Conservation (phyloP, 2,888 invertebrate genomes). For the Vesta saturnalis region DNA sequence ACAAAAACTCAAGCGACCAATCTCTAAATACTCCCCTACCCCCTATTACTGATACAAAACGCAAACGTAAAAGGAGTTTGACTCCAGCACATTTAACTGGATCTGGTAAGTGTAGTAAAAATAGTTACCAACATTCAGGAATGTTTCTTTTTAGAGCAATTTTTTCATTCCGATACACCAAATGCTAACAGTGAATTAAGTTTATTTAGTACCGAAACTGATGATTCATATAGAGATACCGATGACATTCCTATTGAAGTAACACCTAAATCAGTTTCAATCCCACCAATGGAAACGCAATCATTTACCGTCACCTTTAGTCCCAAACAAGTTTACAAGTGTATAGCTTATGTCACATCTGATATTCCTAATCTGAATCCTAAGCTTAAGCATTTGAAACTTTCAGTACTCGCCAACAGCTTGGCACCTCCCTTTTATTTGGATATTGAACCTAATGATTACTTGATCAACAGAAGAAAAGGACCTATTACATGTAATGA, state of each 20-base stretch:
- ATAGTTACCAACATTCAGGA: neutral
- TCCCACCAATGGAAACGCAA: conserved; percentile 61
- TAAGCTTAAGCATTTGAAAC: conserved; percentile 50
- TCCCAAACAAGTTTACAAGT: conserved; percentile 67
- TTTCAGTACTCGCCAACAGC: conserved; percentile 67
- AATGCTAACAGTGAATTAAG: conserved; percentile 36
- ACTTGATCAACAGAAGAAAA: conserved; percentile 65
- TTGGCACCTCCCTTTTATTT: conserved; percentile 76
- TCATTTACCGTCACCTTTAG: conserved; percentile 66
- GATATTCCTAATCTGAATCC: conserved; percentile 67
- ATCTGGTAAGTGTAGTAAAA: conserved; percentile 24
- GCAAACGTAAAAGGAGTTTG: neutral
- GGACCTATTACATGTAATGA: conserved; percentile 61
- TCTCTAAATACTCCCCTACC: no score
- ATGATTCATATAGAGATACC: no score
- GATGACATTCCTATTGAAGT: conserved; percentile 68
- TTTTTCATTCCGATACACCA: conserved; percentile 28
- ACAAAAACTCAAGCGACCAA: conserved; percentile 33
- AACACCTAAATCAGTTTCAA: conserved; percentile 61
- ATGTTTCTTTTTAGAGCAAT: conserved; percentile 35
- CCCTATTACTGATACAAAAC: neutral
- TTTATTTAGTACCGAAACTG: conserved; percentile 45
- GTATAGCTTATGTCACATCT: conserved; percentile 65
- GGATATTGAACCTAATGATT: conserved; percentile 73
- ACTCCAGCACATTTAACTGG: conserved; percentile 32